These are phyloP conservation scores for Lasiurus cinereus DNA, from an alignment of 2,113 vertebrate genomes.

Conservation along the genomic window DNA sequence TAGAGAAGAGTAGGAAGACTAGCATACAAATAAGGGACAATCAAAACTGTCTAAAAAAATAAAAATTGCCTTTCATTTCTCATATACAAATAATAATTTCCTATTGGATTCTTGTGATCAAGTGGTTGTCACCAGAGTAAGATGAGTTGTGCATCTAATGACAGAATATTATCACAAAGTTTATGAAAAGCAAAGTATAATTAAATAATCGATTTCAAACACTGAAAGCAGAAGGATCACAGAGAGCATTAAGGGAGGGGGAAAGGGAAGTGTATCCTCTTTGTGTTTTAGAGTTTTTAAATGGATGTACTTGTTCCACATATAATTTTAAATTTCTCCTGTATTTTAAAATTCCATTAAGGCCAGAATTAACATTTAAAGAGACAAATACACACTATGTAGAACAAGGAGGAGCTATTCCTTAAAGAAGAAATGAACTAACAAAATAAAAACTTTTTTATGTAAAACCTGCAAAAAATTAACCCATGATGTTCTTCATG, in stretches of 20 bases:
- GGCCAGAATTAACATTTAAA: neutral
- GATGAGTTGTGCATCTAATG: neutral
- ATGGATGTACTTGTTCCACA: neutral
- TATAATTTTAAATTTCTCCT: neutral
- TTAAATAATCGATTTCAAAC: slow-evolving; percentile 3
- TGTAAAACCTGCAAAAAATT: neutral
- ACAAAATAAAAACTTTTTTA: neutral
- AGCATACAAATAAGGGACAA: slow-evolving; percentile 21
- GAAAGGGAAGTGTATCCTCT: neutral
- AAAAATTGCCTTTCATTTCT: slow-evolving; percentile 29
- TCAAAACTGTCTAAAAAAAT: slow-evolving; percentile 43
- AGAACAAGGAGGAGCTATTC: neutral
- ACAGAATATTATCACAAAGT: neutral
- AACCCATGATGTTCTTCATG: neutral
- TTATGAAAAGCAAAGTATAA: neutral
- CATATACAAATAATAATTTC: slow-evolving; percentile 18
- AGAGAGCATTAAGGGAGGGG: neutral
- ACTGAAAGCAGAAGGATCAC: neutral
- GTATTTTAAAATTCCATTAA: slow-evolving; percentile 10
- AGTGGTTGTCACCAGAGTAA: neutral
- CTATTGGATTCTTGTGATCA: neutral
- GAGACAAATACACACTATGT: neutral
- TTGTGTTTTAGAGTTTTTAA: slow-evolving; percentile 23
- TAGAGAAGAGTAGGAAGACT: slow-evolving; percentile 9
- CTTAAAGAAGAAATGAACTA: neutral